These are phyloP conservation scores for Perdita meconis DNA, from an alignment of 2,888 invertebrate species.

Conservation along the genomic window DNA sequence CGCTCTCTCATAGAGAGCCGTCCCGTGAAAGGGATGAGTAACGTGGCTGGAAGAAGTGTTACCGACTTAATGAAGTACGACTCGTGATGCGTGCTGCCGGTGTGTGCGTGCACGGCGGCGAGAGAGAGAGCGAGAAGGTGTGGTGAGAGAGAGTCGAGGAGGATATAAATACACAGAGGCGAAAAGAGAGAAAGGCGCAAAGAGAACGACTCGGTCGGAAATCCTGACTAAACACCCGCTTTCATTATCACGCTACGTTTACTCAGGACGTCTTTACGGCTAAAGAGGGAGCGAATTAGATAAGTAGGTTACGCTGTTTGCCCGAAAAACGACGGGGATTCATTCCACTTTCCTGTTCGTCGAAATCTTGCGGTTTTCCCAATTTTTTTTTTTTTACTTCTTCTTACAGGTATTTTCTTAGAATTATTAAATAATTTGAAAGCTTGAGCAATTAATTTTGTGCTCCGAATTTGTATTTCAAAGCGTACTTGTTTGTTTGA, in stretches of 20 bases:
- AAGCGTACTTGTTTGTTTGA: too few relatives aligned
- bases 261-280: slow-evolving; percentile 54
- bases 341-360: neutral
- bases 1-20: slow-evolving; percentile 52
- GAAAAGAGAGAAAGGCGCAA: slow-evolving; percentile 57
- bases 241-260: slow-evolving; percentile 76
- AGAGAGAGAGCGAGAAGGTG: slow-evolving; percentile 24
- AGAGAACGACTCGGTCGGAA: slow-evolving; percentile 68
- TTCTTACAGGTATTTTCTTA: too few relatives aligned
- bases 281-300: slow-evolving; percentile 60
- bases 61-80: slow-evolving; percentile 83
- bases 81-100: slow-evolving; percentile 80
- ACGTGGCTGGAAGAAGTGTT: slow-evolving; percentile 80
- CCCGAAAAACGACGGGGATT: slow-evolving; percentile 19
- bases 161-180: slow-evolving; percentile 52
- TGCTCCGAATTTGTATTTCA: too few relatives aligned
- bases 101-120: slow-evolving; percentile 43
- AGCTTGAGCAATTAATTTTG: too few relatives aligned
- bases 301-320: slow-evolving; percentile 60
- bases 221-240: slow-evolving; percentile 77
- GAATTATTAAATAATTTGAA: too few relatives aligned
- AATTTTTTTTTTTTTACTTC: too few relatives aligned
- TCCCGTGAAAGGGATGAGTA: slow-evolving; percentile 68
- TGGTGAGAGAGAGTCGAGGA: neutral
- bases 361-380: too few relatives aligned